These are phyloP conservation scores for Halisarca cf. caerulea DNA, from an alignment of 37 sponge, comb jelly and placozoan genomes.

Conservation along the genomic window DNA sequence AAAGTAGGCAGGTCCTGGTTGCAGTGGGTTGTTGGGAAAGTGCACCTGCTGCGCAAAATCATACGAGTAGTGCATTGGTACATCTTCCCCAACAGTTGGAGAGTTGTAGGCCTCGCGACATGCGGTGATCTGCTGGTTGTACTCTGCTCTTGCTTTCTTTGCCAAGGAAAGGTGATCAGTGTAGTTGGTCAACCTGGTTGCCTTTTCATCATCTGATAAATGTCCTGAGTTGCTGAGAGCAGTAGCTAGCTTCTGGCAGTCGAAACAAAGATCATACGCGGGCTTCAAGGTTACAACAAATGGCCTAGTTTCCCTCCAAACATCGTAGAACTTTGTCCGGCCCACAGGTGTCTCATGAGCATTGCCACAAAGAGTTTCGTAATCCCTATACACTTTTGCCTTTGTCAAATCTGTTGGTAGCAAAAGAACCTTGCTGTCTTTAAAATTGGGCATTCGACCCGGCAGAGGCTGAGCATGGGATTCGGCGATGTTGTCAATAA, in stretches of 20 bases:
- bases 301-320: not conserved
- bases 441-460: not conserved
- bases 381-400: not conserved
- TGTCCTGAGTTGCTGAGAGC: not conserved
- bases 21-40: not conserved
- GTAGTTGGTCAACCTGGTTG: not conserved
- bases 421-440: not conserved
- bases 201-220: not conserved
- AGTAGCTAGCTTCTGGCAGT: not conserved
- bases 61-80: conserved; percentile 40
- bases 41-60: conserved; percentile 23
- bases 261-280: not conserved
- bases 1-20: conserved; percentile 11
- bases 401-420: not conserved
- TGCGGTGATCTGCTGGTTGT: not conserved
- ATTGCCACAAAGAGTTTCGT: not conserved
- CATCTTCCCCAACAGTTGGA: not conserved
- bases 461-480: not conserved
- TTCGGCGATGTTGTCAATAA: not conserved
- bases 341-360: not conserved
- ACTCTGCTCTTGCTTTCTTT: not conserved
- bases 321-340: not conserved
- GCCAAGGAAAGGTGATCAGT: not conserved
- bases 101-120: not conserved
- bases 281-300: not conserved